phyloP scores from a whole-genome alignment of 2,888 invertebrate species.

The Spodoptera picta region DNA sequence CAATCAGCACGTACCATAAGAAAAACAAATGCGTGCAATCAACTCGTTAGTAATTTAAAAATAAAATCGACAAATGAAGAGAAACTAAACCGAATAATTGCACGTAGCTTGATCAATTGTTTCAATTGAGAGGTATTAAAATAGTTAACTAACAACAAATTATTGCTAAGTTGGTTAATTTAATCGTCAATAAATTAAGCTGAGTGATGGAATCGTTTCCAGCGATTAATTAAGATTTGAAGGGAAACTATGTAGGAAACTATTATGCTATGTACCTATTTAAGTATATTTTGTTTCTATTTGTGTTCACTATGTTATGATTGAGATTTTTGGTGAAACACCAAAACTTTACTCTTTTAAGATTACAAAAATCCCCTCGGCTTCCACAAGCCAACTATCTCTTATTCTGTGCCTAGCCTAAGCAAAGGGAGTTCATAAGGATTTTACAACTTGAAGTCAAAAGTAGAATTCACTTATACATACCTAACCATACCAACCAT shows the following conservation, averaged over 20 bases:
- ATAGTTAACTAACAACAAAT: constrained; percentile 20
- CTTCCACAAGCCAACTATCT: too few relatives aligned
- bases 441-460: too few relatives aligned
- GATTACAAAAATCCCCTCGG: too few relatives aligned
- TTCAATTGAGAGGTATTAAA: constrained; percentile 28
- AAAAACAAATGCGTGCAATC: constrained; percentile 7
- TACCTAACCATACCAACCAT: too few relatives aligned
- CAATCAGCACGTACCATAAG: neutral
- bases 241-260: neutral
- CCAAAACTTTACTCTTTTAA: too few relatives aligned
- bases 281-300: constrained; percentile 19
- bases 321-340: too few relatives aligned
- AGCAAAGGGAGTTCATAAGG: too few relatives aligned
- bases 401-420: too few relatives aligned
- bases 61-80: constrained; percentile 18
- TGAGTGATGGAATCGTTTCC: constrained; percentile 26
- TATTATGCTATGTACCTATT: constrained; percentile 1
- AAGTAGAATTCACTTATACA: too few relatives aligned
- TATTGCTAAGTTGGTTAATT: constrained; percentile 29
- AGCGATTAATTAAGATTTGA: constrained; percentile 24
- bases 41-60: constrained; percentile 10
- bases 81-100: constrained; percentile 39
- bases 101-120: constrained; percentile 21
- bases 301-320: neutral
- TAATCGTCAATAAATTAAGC: constrained; percentile 36